A percentile compares a stretch with the other conserved stretches of the same genome.
phyloP scores from a whole-genome alignment of 2,113 vertebrate genomes.

The Phalacrocorax aristotelis region DNA sequence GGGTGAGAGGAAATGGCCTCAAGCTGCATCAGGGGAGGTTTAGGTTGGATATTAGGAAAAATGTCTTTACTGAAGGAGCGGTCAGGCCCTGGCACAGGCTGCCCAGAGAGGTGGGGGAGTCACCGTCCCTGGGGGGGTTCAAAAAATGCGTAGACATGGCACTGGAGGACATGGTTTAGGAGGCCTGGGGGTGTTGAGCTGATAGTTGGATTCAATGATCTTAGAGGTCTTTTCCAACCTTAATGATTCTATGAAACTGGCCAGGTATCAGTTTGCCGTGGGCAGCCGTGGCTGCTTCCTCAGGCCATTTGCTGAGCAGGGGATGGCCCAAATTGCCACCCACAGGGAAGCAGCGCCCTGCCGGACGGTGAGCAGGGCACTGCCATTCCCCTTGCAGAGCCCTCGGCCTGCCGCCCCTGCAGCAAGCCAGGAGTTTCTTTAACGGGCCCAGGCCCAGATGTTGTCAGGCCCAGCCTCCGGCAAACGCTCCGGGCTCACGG shows the following conservation, averaged over 20 bases:
- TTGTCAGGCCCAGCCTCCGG: neutral
- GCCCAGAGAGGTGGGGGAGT: too few species aligned
- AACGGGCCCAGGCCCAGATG: neutral
- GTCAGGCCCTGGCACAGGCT: too few species aligned
- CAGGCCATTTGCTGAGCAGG: neutral
- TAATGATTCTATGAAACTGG: neutral
- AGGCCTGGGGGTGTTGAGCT: too few species aligned
- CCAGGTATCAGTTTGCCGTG: fast-evolving
- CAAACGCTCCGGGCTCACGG: neutral
- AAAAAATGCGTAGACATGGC: too few species aligned
- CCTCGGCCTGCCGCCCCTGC: neutral
- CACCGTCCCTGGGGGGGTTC: too few species aligned
- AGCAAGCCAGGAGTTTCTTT: neutral
- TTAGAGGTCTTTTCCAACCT: too few species aligned
- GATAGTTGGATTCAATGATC: too few species aligned
- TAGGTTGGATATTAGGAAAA: too few species aligned
- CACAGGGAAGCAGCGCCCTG: neutral
- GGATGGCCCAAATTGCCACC: neutral
- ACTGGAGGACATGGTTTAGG: too few species aligned
- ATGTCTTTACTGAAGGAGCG: too few species aligned
- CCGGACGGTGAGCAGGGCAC: fast-evolving
- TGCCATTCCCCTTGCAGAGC: neutral
- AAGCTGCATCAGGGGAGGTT: too few species aligned
- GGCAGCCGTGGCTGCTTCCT: neutral
- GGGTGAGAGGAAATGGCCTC: too few species aligned